Conservation (phyloP, 2,113 vertebrate species). For the Elachura formosa region DNA sequence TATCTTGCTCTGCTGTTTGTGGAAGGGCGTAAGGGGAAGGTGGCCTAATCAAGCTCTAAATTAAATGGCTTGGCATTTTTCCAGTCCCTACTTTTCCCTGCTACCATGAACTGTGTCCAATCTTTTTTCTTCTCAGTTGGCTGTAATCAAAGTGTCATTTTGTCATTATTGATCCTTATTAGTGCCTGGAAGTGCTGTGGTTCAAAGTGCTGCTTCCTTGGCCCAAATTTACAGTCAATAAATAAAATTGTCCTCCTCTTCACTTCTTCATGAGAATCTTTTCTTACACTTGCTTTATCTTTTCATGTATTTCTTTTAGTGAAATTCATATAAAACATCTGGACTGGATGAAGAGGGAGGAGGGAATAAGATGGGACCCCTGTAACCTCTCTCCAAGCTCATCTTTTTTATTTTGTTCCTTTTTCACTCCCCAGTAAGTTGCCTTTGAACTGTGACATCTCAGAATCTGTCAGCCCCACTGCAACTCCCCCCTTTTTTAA, state of each 20-base stretch:
- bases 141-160: slow-evolving; percentile 33
- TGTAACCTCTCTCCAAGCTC: neutral
- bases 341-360: neutral
- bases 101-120: neutral
- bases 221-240: neutral
- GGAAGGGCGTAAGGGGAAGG: neutral
- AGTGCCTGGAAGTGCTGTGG: neutral
- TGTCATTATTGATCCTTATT: slow-evolving; percentile 26
- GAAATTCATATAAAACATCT: neutral
- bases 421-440: neutral
- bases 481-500: neutral
- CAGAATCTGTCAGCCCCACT: neutral
- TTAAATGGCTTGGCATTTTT: neutral
- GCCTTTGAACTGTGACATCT: neutral
- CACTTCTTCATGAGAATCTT: neutral
- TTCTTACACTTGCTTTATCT: neutral
- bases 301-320: neutral
- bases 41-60: neutral
- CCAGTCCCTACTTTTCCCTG: neutral
- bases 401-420: neutral
- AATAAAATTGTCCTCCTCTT: neutral
- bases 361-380: neutral
- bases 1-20: slow-evolving; percentile 7
- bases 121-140: neutral
- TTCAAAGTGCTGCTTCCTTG: neutral